Evolutionary conservation across 2,888 invertebrate genomes (phyloP).

Genomic region (Watsonalla cultraria): DNA sequence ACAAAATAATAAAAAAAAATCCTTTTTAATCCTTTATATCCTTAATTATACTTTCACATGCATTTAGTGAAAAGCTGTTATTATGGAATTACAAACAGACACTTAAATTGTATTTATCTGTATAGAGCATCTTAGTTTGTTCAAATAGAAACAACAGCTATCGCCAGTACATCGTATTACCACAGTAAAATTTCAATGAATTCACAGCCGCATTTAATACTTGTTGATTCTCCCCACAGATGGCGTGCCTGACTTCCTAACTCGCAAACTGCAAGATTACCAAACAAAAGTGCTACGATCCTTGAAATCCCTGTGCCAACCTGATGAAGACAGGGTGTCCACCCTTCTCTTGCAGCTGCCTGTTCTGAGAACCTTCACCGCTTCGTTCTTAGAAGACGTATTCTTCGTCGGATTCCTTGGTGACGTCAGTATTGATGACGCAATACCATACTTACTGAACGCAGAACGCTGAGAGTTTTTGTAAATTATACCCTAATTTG

Average conservation of each 20-base stretch:
- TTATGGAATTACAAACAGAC: no score
- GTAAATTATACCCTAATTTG: background rate
- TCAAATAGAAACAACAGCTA: no score
- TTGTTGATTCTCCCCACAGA: slow-evolving; percentile 39
- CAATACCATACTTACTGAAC: slow-evolving; percentile 93
- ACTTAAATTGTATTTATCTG: no score
- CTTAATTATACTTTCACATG: no score
- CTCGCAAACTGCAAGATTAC: slow-evolving; percentile 70
- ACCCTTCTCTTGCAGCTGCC: slow-evolving; percentile 84
- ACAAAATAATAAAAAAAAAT: no score
- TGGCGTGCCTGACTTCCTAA: slow-evolving; percentile 67
- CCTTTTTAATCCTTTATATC: no score
- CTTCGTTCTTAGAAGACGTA: slow-evolving; percentile 90
- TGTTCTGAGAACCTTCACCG: slow-evolving; percentile 84
- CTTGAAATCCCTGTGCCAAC: slow-evolving; percentile 42
- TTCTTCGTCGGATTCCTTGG: slow-evolving; percentile 96
- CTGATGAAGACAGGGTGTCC: slow-evolving; percentile 71
- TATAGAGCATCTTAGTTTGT: no score
- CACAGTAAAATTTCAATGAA: background rate
- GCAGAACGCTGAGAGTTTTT: slow-evolving; percentile 39
- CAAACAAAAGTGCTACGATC: slow-evolving; percentile 72
- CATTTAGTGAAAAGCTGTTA: no score
- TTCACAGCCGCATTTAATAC: background rate
- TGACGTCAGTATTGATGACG: slow-evolving; percentile 95
- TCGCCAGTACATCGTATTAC: no score